These are phyloP conservation scores for Sigmodon hispidus DNA, from an alignment of 2,113 vertebrate species.

Conservation along the genomic window DNA sequence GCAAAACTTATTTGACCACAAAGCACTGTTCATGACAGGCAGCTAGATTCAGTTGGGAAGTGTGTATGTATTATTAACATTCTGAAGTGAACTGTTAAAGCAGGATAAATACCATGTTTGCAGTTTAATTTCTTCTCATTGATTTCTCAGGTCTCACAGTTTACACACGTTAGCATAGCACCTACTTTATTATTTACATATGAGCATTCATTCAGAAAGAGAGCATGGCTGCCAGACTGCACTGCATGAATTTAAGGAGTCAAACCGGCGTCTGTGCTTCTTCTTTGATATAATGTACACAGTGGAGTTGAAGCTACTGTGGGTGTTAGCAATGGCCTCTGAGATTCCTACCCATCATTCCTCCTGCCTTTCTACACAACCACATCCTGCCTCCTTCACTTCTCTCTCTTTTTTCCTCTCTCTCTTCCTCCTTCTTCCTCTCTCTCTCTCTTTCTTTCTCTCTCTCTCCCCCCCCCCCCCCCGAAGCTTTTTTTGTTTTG, in stretches of 20 bases:
- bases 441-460: not conserved
- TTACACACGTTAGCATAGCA: not conserved
- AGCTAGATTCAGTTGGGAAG: not conserved
- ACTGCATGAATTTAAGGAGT: not conserved
- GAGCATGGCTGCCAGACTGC: not conserved
- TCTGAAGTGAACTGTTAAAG: not conserved
- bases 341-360: not conserved
- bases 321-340: not conserved
- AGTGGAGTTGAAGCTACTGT: not conserved
- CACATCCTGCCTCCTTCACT: no score
- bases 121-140: not conserved
- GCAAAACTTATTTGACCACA: not conserved
- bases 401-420: no score
- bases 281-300: rapidly evolving
- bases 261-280: not conserved
- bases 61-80: not conserved
- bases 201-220: not conserved
- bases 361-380: not conserved
- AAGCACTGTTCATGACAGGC: not conserved
- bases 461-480: no score
- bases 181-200: not conserved
- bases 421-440: no score
- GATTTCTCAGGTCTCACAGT: not conserved
- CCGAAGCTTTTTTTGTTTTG: not conserved
- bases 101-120: not conserved